Evolutionary conservation across 2,797 vertebrate genomes (phyloP).

Genomic region (Eutrigla gurnardus): DNA sequence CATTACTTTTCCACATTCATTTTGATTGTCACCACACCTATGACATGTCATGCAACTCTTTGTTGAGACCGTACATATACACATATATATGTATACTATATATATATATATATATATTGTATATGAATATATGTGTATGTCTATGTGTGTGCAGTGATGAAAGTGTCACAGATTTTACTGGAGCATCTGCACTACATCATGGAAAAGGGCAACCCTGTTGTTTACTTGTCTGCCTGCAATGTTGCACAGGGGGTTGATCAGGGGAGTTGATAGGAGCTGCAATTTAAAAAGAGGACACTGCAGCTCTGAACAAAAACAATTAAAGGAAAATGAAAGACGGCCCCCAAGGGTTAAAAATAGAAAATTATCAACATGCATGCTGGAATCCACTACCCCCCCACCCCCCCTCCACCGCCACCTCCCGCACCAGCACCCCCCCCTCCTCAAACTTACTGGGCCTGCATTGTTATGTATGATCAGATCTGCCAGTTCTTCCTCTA

Average conservation of each 20-base stretch:
- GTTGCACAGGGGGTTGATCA: constrained; percentile 85
- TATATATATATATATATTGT: background rate
- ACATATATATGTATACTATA: background rate
- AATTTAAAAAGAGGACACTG: constrained; percentile 88
- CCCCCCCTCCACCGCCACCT: constrained; percentile 20
- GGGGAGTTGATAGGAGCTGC: constrained; percentile 85
- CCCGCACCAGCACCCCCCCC: constrained; percentile 67
- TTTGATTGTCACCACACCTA: constrained; percentile 18
- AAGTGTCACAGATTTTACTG: constrained; percentile 70
- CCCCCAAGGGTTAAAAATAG: constrained; percentile 90
- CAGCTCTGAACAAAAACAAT: constrained; percentile 89
- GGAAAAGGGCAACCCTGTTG: constrained; percentile 84
- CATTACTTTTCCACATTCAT: constrained; percentile 48
- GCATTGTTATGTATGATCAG: constrained; percentile 99
- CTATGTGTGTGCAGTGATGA: constrained; percentile 16
- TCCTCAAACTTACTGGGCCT: constrained; percentile 93
- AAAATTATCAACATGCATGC: constrained; percentile 90
- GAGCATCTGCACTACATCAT: constrained; percentile 67
- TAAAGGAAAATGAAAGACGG: constrained; percentile 89
- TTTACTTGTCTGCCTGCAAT: constrained; percentile 83
- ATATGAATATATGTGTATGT: background rate
- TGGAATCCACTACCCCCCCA: constrained; percentile 81
- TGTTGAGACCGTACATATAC: background rate
- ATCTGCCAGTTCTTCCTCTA: constrained; percentile 99
- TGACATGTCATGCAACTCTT: constrained; percentile 30